Conservation (phyloP, 2,797 vertebrate species). For the Ptychadena robeensis region DNA sequence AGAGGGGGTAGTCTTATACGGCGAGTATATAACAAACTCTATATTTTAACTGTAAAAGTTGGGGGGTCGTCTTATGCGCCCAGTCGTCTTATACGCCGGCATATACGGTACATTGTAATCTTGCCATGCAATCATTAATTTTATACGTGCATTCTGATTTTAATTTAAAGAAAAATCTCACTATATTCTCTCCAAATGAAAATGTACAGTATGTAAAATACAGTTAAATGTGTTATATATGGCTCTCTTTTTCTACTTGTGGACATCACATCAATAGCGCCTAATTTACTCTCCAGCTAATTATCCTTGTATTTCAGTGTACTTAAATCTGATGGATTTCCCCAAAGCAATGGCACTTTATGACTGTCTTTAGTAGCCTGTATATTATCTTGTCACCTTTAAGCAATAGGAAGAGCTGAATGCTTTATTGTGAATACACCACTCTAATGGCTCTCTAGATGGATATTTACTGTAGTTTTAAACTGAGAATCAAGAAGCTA, state of each 20-base stretch:
- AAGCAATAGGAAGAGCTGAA: background rate
- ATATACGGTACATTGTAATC: too few species aligned
- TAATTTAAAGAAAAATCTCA: background rate
- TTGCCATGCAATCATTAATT: background rate
- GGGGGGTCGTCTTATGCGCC: too few species aligned
- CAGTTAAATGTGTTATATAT: background rate
- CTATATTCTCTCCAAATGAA: background rate
- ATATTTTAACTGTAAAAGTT: too few species aligned
- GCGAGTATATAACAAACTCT: too few species aligned
- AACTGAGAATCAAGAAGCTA: too few species aligned
- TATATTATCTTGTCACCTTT: conserved; percentile 24
- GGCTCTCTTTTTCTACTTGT: background rate
- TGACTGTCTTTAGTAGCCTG: conserved; percentile 18
- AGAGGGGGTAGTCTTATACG: too few species aligned
- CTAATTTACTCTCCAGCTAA: background rate
- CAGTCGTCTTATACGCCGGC: too few species aligned
- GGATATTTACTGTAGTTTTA: conserved; percentile 4
- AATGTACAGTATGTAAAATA: background rate
- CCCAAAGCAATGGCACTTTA: background rate
- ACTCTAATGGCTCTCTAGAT: background rate
- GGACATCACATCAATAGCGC: conserved; percentile 3
- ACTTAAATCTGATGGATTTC: background rate
- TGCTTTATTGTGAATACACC: background rate
- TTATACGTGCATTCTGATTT: background rate
- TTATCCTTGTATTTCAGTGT: conserved; percentile 19